These are phyloP conservation scores for Enteromius thamalakanensis DNA, from an alignment of 2,797 vertebrate species.

Conservation along the genomic window DNA sequence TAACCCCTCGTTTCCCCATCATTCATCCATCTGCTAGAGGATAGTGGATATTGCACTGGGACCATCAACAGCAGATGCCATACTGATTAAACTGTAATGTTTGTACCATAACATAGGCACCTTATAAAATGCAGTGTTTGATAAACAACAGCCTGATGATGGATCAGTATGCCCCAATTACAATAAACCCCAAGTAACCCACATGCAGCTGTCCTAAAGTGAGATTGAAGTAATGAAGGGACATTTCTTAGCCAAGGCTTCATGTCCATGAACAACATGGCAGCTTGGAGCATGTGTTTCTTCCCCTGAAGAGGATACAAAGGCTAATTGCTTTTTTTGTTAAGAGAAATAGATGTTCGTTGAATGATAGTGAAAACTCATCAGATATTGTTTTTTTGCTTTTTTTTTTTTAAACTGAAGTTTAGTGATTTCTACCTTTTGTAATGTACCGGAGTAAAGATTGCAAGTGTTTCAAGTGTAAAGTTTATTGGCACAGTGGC, in stretches of 20 bases:
- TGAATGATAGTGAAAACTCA: neutral
- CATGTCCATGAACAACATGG: neutral
- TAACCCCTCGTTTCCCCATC: conserved; percentile 8
- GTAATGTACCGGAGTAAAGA: neutral
- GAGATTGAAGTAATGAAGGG: neutral
- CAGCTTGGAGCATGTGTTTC: neutral
- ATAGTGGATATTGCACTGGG: neutral
- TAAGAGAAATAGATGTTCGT: neutral
- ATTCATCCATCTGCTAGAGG: conserved; percentile 10
- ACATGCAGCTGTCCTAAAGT: neutral
- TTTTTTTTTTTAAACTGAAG: neutral
- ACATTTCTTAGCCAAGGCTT: neutral
- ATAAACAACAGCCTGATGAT: conserved; percentile 5
- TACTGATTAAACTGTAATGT: conserved; percentile 19
- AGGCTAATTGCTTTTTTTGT: neutral
- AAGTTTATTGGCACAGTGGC: neutral
- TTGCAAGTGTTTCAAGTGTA: neutral
- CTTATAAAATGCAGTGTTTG: neutral
- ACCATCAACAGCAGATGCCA: conserved; percentile 27
- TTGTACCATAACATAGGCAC: neutral
- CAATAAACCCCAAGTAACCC: neutral
- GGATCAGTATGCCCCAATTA: neutral
- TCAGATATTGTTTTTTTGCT: neutral
- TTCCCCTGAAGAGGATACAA: neutral
- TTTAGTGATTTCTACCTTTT: neutral